These are phyloP conservation scores for Pungitius pungitius DNA, from an alignment of 2,113 vertebrate genomes.

Conservation along the genomic window DNA sequence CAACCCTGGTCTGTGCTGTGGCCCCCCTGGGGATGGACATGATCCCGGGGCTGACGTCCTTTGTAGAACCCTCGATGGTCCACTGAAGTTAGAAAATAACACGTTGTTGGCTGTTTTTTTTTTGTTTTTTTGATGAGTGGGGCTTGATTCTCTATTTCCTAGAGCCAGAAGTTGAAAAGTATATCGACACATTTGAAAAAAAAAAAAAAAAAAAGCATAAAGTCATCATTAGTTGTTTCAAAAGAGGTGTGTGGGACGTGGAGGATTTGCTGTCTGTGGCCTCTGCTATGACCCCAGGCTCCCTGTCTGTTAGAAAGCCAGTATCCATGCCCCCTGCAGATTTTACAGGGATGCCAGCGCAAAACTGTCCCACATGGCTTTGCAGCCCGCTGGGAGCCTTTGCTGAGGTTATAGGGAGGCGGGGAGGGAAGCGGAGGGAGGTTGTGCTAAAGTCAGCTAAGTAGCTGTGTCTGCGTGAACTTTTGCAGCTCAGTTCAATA, in stretches of 20 bases:
- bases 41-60: conserved; percentile 72
- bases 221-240: not conserved
- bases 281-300: conserved; percentile 59
- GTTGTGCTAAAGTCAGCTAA: conserved; percentile 59
- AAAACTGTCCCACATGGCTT: conserved; percentile 83
- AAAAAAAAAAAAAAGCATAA: not conserved
- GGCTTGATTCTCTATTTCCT: not conserved
- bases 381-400: conserved; percentile 62
- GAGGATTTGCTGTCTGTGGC: conserved; percentile 54
- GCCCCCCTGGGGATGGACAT: conserved; percentile 76
- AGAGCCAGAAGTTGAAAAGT: not conserved
- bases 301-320: conserved; percentile 68
- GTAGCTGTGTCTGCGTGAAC: conserved; percentile 42
- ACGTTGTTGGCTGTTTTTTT: conserved; percentile 36
- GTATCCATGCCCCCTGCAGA: conserved; percentile 74
- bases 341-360: conserved; percentile 79
- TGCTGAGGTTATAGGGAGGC: conserved; percentile 62
- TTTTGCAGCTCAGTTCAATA: not conserved
- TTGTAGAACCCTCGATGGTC: conserved; percentile 66
- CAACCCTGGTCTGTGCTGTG: conserved; percentile 65
- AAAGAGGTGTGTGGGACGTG: conserved; percentile 22
- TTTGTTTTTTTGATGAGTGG: not conserved
- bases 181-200: not conserved
- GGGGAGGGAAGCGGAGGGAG: conserved; percentile 43
- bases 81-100: conserved; percentile 72